phyloP scores from a whole-genome alignment of 2,113 vertebrate species.

The rat (Rattus norvegicus) region GRCr8 NC_086021.1:158141001-158141500 shows the following conservation, averaged over 20 bases:
- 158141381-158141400: neutral
- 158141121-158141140: neutral
- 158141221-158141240: neutral
- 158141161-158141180: neutral
- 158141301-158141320: neutral
- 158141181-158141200: neutral
- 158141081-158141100: neutral
- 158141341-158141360: neutral
- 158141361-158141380: neutral
- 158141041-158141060: neutral
- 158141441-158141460: neutral
- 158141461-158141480: neutral
- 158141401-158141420: neutral
- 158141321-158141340: neutral
- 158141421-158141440: neutral
- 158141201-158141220: neutral
- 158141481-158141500: neutral
- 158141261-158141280: too few species aligned
- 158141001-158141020: too few species aligned
- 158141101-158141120: too few species aligned
- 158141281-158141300: neutral
- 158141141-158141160: neutral
- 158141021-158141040: rapidly evolving
- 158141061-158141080: neutral
- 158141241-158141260: neutral